These are phyloP conservation scores for Hyaena hyaena DNA, from an alignment of 2,113 vertebrate species.

Conservation along the genomic window DNA sequence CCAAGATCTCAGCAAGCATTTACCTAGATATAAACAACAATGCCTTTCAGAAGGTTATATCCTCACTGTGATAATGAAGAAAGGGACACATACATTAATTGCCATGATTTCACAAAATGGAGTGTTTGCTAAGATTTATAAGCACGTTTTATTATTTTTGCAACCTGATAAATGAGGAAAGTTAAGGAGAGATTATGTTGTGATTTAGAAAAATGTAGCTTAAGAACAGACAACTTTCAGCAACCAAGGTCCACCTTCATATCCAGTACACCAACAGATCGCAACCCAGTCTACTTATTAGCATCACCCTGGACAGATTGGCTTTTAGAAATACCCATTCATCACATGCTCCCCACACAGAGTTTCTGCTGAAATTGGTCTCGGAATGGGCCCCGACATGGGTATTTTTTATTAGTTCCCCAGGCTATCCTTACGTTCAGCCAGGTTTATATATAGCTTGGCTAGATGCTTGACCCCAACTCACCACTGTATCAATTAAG, in stretches of 20 bases:
- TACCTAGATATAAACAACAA: constrained; percentile 62
- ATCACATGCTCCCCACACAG: neutral
- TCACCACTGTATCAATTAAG: neutral
- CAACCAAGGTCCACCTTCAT: neutral
- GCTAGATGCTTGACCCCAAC: neutral
- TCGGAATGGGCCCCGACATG: neutral
- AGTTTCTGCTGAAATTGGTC: neutral
- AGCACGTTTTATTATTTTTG: neutral
- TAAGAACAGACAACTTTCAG: neutral
- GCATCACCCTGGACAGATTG: neutral
- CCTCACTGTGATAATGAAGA: constrained; percentile 20
- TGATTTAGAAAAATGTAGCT: neutral
- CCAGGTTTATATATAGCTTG: neutral
- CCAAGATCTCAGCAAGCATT: constrained; percentile 53
- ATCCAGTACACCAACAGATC: neutral
- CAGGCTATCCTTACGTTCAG: neutral
- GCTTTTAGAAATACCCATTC: neutral
- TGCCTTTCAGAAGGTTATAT: constrained; percentile 26
- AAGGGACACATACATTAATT: neutral
- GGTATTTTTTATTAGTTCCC: neutral
- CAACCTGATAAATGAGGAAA: constrained; percentile 22
- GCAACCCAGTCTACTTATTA: neutral
- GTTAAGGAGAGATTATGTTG: constrained; percentile 24
- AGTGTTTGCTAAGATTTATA: constrained; percentile 28
- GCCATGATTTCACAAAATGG: neutral